Evolutionary conservation across 2,113 vertebrate genomes (phyloP).

Genomic region (Petrocephalus zakoni): DNA sequence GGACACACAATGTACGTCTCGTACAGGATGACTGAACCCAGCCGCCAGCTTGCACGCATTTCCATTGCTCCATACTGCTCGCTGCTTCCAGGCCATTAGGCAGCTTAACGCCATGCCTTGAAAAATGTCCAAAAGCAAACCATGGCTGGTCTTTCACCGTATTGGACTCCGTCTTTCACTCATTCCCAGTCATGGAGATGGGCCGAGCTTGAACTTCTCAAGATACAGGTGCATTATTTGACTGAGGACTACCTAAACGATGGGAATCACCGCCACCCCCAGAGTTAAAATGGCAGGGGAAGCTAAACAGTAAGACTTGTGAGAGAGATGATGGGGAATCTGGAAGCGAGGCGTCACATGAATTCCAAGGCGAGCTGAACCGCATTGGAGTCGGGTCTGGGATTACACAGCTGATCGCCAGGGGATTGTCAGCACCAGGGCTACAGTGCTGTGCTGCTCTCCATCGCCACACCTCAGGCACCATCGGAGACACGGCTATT

Average conservation of each 20-base stretch:
- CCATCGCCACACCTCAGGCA: not conserved
- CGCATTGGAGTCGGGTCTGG: slow-evolving; percentile 7
- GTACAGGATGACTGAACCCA: not conserved
- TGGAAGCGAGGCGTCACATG: slow-evolving; percentile 25
- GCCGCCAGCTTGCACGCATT: not conserved
- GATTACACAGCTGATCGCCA: slow-evolving; percentile 3
- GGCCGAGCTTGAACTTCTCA: too few species aligned
- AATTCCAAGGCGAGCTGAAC: slow-evolving; percentile 28
- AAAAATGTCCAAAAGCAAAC: not conserved
- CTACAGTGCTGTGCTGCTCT: too few species aligned
- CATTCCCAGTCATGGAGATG: not conserved
- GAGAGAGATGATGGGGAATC: slow-evolving; percentile 18
- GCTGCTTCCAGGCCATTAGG: not conserved
- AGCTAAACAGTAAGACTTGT: slow-evolving; percentile 3
- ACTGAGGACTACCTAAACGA: not conserved
- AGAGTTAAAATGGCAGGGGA: not conserved
- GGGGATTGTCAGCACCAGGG: not conserved
- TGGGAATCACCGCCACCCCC: not conserved
- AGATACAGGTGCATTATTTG: not conserved
- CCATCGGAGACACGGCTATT: not conserved
- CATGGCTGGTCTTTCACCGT: not conserved
- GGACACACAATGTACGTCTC: not conserved
- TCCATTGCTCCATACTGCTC: not conserved
- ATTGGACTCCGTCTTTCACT: not conserved
- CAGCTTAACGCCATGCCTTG: not conserved